These are phyloP conservation scores for Gymnocephalus cernua DNA, from an alignment of 2,113 vertebrate species.

Conservation along the genomic window DNA sequence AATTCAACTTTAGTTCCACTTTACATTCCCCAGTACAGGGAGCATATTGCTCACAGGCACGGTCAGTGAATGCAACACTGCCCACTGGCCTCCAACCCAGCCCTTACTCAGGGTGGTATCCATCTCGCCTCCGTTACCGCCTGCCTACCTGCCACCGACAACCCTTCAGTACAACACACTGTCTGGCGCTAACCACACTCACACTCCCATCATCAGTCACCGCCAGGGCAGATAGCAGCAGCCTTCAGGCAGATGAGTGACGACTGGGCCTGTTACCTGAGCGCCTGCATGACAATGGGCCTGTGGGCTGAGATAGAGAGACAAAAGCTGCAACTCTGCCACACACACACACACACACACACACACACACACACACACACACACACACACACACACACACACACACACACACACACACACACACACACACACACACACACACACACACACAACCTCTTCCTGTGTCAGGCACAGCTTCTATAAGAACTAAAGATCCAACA, in stretches of 20 bases:
- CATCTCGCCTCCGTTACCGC: conserved; percentile 62
- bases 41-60: conserved; percentile 51
- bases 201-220: conserved; percentile 79
- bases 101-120: conserved; percentile 67
- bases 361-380: too few relatives aligned
- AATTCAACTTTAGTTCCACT: conserved; percentile 6
- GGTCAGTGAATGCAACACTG: conserved; percentile 60
- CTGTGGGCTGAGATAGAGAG: conserved; percentile 66
- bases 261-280: conserved; percentile 75
- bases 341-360: conserved; percentile 8
- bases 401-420: too few relatives aligned
- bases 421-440: too few relatives aligned
- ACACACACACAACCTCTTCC: too few relatives aligned
- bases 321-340: conserved; percentile 57
- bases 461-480: too few relatives aligned
- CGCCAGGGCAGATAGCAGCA: conserved; percentile 75
- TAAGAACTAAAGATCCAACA: too few relatives aligned
- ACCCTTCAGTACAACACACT: conserved; percentile 60
- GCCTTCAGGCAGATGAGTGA: conserved; percentile 80
- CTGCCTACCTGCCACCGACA: conserved; percentile 52
- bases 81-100: conserved; percentile 57
- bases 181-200: conserved; percentile 59
- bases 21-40: not conserved
- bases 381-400: too few relatives aligned
- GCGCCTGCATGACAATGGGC: conserved; percentile 78